Percentiles rank a stretch among this genome's conserved stretches.
phyloP scores from a whole-genome alignment of 2,797 vertebrate species.

The Holocentrus rufus region DNA sequence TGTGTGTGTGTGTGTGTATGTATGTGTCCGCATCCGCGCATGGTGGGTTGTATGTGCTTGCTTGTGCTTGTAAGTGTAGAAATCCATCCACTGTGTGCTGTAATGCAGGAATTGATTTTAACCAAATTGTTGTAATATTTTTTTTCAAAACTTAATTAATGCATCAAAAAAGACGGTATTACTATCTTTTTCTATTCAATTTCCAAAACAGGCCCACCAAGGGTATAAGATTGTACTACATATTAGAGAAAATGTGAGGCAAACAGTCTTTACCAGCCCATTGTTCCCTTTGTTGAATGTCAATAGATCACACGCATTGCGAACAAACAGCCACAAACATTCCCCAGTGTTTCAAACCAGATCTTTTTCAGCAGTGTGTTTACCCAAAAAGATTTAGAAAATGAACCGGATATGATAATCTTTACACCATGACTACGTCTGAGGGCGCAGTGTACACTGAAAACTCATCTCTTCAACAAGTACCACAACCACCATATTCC shows the following conservation, averaged over 20 bases:
- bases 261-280: no score
- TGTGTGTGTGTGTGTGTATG: not conserved
- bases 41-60: not conserved
- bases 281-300: not conserved
- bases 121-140: no score
- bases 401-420: conserved; percentile 42
- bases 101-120: not conserved
- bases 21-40: not conserved
- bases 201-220: not conserved
- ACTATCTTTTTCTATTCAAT: not conserved
- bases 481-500: conserved; percentile 1
- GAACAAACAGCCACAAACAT: conserved; percentile 6
- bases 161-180: not conserved
- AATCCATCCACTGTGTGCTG: not conserved
- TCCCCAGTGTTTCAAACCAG: conserved; percentile 14
- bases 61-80: not conserved
- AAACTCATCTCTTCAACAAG: conserved; percentile 25
- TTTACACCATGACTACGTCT: conserved; percentile 31
- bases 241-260: no score
- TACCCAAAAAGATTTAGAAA: conserved; percentile 1
- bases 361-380: conserved; percentile 6
- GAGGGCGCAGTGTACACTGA: not conserved
- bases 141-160: no score
- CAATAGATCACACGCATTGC: conserved; percentile 4
- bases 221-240: no score